These are phyloP conservation scores for Bufotes viridis DNA, from an alignment of 2,797 vertebrate species.

Conservation along the genomic window DNA sequence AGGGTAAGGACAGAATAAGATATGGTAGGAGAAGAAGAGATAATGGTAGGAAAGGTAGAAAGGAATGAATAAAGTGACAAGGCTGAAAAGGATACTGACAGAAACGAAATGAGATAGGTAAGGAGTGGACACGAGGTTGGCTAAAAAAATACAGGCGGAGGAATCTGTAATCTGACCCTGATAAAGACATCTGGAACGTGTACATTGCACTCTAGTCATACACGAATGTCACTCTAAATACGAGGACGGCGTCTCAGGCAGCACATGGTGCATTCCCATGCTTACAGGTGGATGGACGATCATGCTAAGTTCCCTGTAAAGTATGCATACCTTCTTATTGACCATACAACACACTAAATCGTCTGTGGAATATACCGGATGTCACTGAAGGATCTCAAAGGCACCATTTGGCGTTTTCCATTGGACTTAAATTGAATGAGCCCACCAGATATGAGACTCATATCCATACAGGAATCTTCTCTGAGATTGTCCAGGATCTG, in stretches of 20 bases:
- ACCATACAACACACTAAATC: not conserved
- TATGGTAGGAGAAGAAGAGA: constrained; percentile 10
- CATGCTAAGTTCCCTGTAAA: not conserved
- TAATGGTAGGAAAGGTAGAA: not conserved
- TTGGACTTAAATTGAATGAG: not conserved
- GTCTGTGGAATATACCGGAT: not conserved
- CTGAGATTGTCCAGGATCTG: not conserved
- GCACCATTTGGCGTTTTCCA: not conserved
- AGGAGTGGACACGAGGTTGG: not conserved
- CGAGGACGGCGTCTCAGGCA: not conserved
- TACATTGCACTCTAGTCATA: not conserved
- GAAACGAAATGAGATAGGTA: constrained; percentile 5
- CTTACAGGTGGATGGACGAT: not conserved
- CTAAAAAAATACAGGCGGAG: constrained; percentile 2
- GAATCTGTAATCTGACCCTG: constrained; percentile 30
- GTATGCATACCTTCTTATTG: not conserved
- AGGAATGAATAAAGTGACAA: not conserved
- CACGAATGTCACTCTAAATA: constrained; percentile 7
- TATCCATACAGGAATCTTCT: not conserved
- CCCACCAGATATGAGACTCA: not conserved
- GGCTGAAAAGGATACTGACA: not conserved
- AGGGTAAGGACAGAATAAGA: not conserved
- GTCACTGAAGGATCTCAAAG: not conserved
- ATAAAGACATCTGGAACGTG: constrained; percentile 18
- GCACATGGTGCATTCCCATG: not conserved